Base-by-base conservation (phyloP, 2,888 invertebrate genomes). In the Drosophila birchii region DNA sequence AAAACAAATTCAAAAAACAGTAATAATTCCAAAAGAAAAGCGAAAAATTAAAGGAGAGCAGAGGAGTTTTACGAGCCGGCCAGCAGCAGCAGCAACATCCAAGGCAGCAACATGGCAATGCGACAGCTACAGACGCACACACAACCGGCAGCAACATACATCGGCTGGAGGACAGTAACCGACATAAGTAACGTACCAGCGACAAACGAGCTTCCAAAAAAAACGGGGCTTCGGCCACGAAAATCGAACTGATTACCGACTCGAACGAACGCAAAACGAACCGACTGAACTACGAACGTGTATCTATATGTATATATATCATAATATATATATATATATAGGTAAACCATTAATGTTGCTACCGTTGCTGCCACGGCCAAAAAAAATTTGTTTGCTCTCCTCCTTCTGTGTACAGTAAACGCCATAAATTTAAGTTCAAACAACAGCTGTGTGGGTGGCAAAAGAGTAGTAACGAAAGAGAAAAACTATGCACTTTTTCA, bases 391-490 rank as follows among this genome's bases (percentile, higher is more conserved):
- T 76, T 80, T 85, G 88, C 82, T 77, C 82, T 81, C 54, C 62
- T 63, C 66, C 38, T 69, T 70, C 53, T 51, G 61, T 84, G 86
- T 86, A 85, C 88, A 86, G 88, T 83, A 63, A 81, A 74, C 55
- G 86, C 86, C 88, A 88, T 86, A 86, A 84, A 84, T 86, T 88
- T 86, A 86, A 88, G 86, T 88, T 82, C 57, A 71, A 78, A 78
- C 69, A 78, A 78, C 72, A 64, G 53, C 74, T 57, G 47, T 5
- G 41, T 5, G 41, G 60, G 41, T 20, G 39, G 45, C 45, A 20
- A 29, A n/a, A 29, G 12, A 29, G 12, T n/a, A 32, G 44, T 18
- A 56, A 16, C 59, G 44, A 62, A 59, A 36, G 51, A 34, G 29
- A 51, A 51, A 36, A 51, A 36, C 51, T 9, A 16, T 51, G 34